Conservation (phyloP, 1,140 invertebrate species). For the Zaprionus nigranus region DNA sequence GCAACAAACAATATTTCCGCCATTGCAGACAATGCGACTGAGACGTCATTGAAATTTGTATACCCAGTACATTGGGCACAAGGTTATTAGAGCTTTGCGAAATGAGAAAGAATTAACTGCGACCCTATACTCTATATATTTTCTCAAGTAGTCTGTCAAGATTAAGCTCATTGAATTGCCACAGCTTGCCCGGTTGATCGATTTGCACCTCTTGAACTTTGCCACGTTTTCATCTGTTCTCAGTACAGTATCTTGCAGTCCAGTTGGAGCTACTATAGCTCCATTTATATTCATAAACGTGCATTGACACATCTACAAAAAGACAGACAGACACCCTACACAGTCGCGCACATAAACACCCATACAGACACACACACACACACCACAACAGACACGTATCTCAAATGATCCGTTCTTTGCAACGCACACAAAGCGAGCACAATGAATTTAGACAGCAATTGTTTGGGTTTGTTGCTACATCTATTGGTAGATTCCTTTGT, state of each 20-base stretch:
- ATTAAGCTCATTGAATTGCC: not conserved
- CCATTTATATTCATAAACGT: conserved; percentile 68
- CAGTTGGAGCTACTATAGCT: not conserved
- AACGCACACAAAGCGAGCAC: conserved; percentile 58
- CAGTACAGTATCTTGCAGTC: not conserved
- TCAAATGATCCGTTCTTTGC: conserved; percentile 65
- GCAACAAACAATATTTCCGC: conserved; percentile 53
- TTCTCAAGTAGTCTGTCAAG: not conserved
- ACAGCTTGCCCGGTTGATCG: not conserved
- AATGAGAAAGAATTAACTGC: not conserved
- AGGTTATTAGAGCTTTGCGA: not conserved
- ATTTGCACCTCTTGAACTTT: no score
- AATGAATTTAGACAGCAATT: conserved; percentile 81
- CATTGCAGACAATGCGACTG: conserved; percentile 67
- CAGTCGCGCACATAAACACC: not conserved
- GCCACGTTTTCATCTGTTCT: not conserved
- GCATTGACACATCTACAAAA: conserved; percentile 61
- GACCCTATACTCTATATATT: not conserved
- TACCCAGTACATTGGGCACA: not conserved
- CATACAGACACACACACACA: conserved; percentile 10
- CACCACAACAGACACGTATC: conserved; percentile 17
- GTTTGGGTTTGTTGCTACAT: conserved; percentile 62
- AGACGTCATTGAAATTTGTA: conserved; percentile 69
- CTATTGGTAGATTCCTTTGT: conserved; percentile 41
- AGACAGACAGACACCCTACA: not conserved